phyloP scores from a whole-genome alignment of 2,888 invertebrate genomes.

The Drosophila dives region DNA sequence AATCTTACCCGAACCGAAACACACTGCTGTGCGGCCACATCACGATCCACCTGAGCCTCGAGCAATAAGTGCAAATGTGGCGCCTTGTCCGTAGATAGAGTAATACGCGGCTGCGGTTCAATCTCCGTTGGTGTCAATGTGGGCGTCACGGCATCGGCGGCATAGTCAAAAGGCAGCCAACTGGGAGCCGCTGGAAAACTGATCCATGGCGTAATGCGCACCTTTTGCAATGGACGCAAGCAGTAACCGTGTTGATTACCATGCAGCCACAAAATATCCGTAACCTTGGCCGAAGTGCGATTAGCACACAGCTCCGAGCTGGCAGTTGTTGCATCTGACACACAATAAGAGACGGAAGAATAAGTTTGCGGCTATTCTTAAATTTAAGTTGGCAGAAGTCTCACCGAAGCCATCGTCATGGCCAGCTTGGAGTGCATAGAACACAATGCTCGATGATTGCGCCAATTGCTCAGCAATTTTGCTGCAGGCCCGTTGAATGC shows the following conservation, averaged over 20 bases:
- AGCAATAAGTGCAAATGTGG: slow-evolving; percentile 80
- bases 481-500: slow-evolving; percentile 89
- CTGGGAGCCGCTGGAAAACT: slow-evolving; percentile 85
- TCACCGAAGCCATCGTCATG: slow-evolving; percentile 83
- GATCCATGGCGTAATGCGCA: slow-evolving; percentile 86
- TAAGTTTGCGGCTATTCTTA: slow-evolving; percentile 2
- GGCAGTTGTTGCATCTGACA: slow-evolving; percentile 78
- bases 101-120: slow-evolving; percentile 34
- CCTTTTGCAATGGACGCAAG: slow-evolving; percentile 84
- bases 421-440: slow-evolving; percentile 86
- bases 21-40: slow-evolving; percentile 28
- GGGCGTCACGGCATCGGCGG: slow-evolving; percentile 45
- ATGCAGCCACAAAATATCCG: slow-evolving; percentile 84
- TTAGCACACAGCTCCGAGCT: slow-evolving; percentile 84
- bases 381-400: slow-evolving; percentile 6
- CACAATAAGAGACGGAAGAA: slow-evolving; percentile 4
- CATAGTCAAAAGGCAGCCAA: slow-evolving; percentile 83
- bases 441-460: slow-evolving; percentile 87
- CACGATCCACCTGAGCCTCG: slow-evolving; percentile 80
- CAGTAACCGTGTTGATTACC: slow-evolving; percentile 84
- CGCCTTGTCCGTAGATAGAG: slow-evolving; percentile 46
- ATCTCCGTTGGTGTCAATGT: slow-evolving; percentile 50
- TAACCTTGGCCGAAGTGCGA: slow-evolving; percentile 83
- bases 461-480: slow-evolving; percentile 88
- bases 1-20: slow-evolving; percentile 72